phyloP scores from a whole-genome alignment of 2,113 vertebrate species.

The Stomatorhinus ivindoensis region DNA sequence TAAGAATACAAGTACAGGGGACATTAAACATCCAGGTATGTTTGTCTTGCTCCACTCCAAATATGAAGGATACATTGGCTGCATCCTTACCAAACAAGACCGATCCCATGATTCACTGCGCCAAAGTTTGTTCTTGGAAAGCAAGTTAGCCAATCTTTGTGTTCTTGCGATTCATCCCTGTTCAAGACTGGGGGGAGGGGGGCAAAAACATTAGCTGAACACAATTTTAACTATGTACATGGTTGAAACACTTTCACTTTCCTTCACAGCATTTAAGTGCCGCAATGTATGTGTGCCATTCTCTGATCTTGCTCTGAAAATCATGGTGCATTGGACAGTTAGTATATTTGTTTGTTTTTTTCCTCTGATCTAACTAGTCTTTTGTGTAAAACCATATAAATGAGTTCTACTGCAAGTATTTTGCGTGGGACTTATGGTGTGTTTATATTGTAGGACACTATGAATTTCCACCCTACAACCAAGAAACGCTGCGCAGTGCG shows the following conservation, averaged over 20 bases:
- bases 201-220: neutral
- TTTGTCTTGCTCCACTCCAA: too few species aligned
- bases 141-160: too few species aligned
- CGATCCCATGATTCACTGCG: too few species aligned
- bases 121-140: too few species aligned
- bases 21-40: too few species aligned
- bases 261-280: neutral
- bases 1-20: too few species aligned
- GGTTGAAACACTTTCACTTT: neutral
- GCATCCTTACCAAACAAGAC: too few species aligned
- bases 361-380: neutral
- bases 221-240: neutral
- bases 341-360: neutral
- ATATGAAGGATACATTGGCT: too few species aligned
- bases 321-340: neutral
- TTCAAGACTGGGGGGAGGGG: neutral
- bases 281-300: neutral
- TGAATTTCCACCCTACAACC: conserved; percentile 86
- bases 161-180: neutral
- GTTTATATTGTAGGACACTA: conserved; percentile 73
- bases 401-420: neutral
- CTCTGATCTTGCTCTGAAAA: neutral
- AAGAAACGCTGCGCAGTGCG: conserved; percentile 81
- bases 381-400: neutral
- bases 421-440: neutral